phyloP scores from a whole-genome alignment of 30 jellyfish, hydroid and myxozoan genomes.

The Aurelia coerulea region DNA sequence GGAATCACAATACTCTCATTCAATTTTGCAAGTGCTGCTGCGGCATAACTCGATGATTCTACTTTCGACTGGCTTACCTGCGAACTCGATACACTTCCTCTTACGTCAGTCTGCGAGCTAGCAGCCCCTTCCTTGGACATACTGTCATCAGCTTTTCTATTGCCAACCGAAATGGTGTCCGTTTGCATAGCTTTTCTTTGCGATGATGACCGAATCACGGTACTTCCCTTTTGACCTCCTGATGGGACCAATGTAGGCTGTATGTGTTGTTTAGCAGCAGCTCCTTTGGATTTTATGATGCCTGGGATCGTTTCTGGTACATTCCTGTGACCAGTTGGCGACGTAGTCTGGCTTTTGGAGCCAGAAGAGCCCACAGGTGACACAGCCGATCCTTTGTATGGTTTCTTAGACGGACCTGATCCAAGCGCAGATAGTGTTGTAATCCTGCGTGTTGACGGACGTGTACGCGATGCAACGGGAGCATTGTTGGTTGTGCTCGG shows the following conservation, averaged over 20 bases:
- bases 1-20: conserved; percentile 62
- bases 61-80: conserved; percentile 4
- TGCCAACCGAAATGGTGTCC: not conserved
- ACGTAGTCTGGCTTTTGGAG: conserved; percentile 1
- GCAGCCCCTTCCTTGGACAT: not conserved
- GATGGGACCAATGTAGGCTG: not conserved
- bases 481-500: conserved; percentile 29
- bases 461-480: conserved; percentile 76
- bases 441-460: conserved; percentile 67
- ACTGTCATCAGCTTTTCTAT: not conserved
- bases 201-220: not conserved
- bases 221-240: not conserved
- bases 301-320: conserved; percentile 26
- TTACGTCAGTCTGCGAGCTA: not conserved
- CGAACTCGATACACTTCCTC: not conserved
- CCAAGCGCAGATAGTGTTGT: conserved; percentile 57
- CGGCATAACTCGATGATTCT: conserved; percentile 4
- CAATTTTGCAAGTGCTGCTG: conserved; percentile 56
- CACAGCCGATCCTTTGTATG: conserved; percentile 32
- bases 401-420: conserved; percentile 46
- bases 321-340: not conserved
- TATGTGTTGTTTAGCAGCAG: not conserved
- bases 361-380: conserved; percentile 39
- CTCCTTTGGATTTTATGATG: conserved; percentile 4
- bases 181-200: not conserved